phyloP scores from a whole-genome alignment of 2,888 invertebrate species.

The Biston stratarius region DNA sequence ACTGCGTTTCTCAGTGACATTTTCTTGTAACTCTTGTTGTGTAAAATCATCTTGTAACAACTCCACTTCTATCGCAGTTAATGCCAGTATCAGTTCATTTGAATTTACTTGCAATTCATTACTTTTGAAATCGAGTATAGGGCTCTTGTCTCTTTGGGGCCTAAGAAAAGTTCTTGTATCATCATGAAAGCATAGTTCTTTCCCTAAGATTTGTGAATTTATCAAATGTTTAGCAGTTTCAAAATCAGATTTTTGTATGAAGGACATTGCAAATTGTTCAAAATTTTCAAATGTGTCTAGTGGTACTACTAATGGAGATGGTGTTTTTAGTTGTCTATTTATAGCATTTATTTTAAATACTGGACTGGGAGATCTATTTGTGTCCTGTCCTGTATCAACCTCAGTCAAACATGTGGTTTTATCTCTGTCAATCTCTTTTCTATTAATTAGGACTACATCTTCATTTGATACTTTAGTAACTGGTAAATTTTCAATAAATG shows the following conservation, averaged over 20 bases:
- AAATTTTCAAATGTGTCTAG: slow-evolving; percentile 74
- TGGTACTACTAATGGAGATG: slow-evolving; percentile 59
- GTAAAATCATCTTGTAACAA: neutral
- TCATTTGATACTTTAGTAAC: neutral
- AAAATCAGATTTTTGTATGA: slow-evolving; percentile 59
- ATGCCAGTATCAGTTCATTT: slow-evolving; percentile 28
- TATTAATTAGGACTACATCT: slow-evolving; percentile 4
- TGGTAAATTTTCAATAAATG: slow-evolving; percentile 8
- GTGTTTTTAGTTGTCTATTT: slow-evolving; percentile 44
- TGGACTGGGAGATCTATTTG: slow-evolving; percentile 56
- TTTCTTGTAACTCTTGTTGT: slow-evolving; percentile 1
- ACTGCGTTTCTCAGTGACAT: slow-evolving; percentile 33
- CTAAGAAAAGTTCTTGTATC: slow-evolving; percentile 46
- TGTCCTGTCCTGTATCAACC: slow-evolving; percentile 32
- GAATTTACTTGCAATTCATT: slow-evolving; percentile 37
- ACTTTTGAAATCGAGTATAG: slow-evolving; percentile 46
- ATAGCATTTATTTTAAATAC: slow-evolving; percentile 55
- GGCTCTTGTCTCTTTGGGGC: slow-evolving; percentile 43
- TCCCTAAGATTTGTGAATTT: slow-evolving; percentile 68
- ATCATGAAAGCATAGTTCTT: slow-evolving; percentile 57
- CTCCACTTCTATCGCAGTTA: slow-evolving; percentile 13
- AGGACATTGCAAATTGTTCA: slow-evolving; percentile 64
- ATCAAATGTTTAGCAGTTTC: slow-evolving; percentile 62
- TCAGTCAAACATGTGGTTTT: neutral
- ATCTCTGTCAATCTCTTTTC: slow-evolving; percentile 23